These are phyloP conservation scores for Frieseomelitta varia DNA, from an alignment of 1,140 invertebrate species.

Conservation along the genomic window DNA sequence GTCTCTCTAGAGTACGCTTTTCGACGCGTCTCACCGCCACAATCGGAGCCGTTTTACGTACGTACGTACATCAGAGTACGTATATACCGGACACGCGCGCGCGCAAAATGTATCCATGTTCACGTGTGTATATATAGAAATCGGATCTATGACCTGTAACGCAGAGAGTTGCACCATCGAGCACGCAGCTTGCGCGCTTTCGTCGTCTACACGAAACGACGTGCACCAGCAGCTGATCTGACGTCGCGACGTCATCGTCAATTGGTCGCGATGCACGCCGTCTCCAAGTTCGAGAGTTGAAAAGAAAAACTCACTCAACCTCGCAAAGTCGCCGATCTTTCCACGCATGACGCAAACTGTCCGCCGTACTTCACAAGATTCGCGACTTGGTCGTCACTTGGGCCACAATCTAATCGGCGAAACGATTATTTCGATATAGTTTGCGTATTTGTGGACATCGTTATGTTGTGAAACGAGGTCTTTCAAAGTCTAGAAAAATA, in stretches of 20 bases:
- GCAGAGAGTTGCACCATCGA: slow-evolving; percentile 38
- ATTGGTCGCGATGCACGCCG: not conserved
- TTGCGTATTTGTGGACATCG: too few relatives aligned
- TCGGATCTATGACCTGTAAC: slow-evolving; percentile 38
- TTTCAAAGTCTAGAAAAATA: too few relatives aligned
- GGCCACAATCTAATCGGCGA: not conserved
- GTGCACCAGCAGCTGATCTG: slow-evolving; percentile 38
- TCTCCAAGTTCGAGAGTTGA: not conserved
- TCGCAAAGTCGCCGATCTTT: too few relatives aligned
- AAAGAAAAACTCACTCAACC: not conserved
- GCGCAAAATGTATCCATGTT: not conserved
- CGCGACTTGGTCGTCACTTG: too few relatives aligned
- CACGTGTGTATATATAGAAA: slow-evolving; percentile 9
- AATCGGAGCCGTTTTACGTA: not conserved
- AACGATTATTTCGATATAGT: too few relatives aligned
- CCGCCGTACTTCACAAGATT: not conserved
- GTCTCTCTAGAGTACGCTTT: not conserved
- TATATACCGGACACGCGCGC: not conserved
- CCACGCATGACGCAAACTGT: not conserved
- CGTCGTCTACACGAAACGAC: not conserved
- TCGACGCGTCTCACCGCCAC: not conserved
- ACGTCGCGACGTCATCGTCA: slow-evolving; percentile 28
- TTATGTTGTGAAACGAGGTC: too few relatives aligned
- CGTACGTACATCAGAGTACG: too few relatives aligned
- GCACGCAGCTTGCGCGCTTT: slow-evolving; percentile 42